These are phyloP conservation scores for Epirrhoe tristata DNA, from an alignment of 2,888 invertebrate species.

Conservation along the genomic window DNA sequence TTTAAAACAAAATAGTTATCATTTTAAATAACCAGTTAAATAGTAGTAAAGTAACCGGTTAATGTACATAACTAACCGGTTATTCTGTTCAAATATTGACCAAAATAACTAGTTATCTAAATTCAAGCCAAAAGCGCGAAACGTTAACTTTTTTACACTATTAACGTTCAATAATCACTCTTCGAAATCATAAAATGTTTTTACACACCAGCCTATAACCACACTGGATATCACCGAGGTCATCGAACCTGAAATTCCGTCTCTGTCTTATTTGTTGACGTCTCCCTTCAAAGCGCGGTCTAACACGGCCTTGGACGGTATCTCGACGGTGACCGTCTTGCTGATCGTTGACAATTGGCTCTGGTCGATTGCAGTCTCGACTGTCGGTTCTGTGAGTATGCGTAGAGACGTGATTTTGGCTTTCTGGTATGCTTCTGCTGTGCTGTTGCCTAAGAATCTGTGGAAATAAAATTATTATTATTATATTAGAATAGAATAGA, in stretches of 20 bases:
- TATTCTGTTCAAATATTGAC: neutral
- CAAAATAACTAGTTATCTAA: slow-evolving; percentile 11
- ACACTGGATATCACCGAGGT: neutral
- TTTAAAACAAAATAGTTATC: neutral
- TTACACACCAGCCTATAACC: neutral
- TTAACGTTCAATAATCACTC: neutral
- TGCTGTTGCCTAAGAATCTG: slow-evolving; percentile 94
- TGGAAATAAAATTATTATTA: slow-evolving; percentile 24
- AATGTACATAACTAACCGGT: slow-evolving; percentile 3
- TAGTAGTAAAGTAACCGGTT: neutral
- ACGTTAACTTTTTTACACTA: neutral
- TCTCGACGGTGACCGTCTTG: slow-evolving; percentile 80
- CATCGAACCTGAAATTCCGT: neutral
- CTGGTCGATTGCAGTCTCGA: slow-evolving; percentile 50
- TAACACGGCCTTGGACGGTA: slow-evolving; percentile 73
- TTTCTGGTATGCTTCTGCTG: slow-evolving; percentile 95
- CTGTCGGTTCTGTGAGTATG: slow-evolving; percentile 77
- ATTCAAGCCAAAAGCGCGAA: neutral
- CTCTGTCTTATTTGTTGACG: slow-evolving; percentile 42
- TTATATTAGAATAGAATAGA: neutral
- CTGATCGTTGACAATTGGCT: slow-evolving; percentile 77
- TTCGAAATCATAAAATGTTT: neutral
- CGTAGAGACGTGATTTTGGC: slow-evolving; percentile 95
- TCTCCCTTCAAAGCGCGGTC: slow-evolving; percentile 76
- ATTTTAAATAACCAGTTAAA: neutral